Percentiles rank a stretch among this genome's conserved stretches.
Evolutionary conservation across 2,888 invertebrate genomes (phyloP).

Genomic region (Drosophila nr. perissopoda): DNA sequence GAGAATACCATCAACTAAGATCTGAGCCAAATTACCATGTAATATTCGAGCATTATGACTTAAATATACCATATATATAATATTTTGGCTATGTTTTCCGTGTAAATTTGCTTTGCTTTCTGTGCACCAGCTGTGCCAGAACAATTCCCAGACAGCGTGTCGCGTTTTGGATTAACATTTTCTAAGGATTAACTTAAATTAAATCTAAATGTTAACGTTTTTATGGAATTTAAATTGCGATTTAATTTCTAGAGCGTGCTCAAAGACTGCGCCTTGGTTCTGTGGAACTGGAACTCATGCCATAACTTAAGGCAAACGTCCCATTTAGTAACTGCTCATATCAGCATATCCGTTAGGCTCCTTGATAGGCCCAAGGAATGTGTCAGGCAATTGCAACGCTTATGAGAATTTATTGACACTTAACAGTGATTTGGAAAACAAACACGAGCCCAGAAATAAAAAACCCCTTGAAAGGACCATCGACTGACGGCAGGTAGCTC

Average conservation of each 20-base stretch:
- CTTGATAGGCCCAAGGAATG: constrained; percentile 46
- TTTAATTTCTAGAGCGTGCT: constrained; percentile 18
- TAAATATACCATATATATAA: constrained; percentile 20
- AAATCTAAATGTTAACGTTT: background rate
- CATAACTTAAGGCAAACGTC: constrained; percentile 61
- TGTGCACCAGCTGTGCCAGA: constrained; percentile 23
- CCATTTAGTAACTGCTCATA: constrained; percentile 11
- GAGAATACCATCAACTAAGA: constrained; percentile 9
- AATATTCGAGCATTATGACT: constrained; percentile 58
- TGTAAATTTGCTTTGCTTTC: constrained; percentile 39
- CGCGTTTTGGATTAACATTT: constrained; percentile 31
- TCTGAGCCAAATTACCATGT: constrained; percentile 73
- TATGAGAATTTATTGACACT: constrained; percentile 77
- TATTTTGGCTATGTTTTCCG: constrained; percentile 46
- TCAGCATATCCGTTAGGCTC: constrained; percentile 53
- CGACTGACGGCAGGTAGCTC: constrained; percentile 37
- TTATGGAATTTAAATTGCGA: background rate
- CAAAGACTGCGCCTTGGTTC: constrained; percentile 34
- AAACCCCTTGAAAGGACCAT: constrained; percentile 15
- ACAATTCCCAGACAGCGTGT: constrained; percentile 43
- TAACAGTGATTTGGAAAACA: constrained; percentile 58
- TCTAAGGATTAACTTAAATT: constrained; percentile 19
- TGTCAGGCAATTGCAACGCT: constrained; percentile 73
- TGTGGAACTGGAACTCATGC: constrained; percentile 23
- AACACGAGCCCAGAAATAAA: constrained; percentile 28